A percentile compares a stretch with the other conserved stretches of the same genome.
phyloP scores from a whole-genome alignment of 2,888 invertebrate genomes.

The Norana najaformis region DNA sequence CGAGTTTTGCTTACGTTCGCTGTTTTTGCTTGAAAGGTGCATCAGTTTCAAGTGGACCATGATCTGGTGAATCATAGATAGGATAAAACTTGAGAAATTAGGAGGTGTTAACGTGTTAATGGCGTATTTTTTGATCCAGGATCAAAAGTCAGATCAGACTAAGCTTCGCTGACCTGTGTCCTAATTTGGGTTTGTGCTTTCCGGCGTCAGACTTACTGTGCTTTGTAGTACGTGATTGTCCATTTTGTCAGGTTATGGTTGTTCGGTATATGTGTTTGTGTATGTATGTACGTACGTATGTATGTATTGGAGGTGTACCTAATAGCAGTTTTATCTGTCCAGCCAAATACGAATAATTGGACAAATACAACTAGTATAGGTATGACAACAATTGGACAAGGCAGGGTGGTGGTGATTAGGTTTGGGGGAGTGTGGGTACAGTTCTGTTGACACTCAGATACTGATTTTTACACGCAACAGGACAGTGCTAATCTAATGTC shows the following conservation, averaged over 20 bases:
- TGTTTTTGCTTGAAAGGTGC: neutral
- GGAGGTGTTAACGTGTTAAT: neutral
- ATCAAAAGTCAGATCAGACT: neutral
- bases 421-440: neutral
- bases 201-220: neutral
- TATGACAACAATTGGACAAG: neutral
- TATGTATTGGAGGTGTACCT: neutral
- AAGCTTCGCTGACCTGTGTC: neutral
- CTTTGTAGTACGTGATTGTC: no score
- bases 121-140: neutral
- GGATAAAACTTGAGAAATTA: neutral
- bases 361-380: neutral
- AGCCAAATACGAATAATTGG: neutral
- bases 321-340: neutral
- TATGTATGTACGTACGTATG: neutral
- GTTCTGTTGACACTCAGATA: neutral
- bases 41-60: neutral
- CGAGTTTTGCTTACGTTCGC: constrained; percentile 3
- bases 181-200: neutral
- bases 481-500: neutral
- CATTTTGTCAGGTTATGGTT: no score
- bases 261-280: neutral
- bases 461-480: neutral
- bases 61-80: neutral
- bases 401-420: neutral